phyloP scores from a whole-genome alignment of 2,888 invertebrate species.

The Biston stratarius region DNA sequence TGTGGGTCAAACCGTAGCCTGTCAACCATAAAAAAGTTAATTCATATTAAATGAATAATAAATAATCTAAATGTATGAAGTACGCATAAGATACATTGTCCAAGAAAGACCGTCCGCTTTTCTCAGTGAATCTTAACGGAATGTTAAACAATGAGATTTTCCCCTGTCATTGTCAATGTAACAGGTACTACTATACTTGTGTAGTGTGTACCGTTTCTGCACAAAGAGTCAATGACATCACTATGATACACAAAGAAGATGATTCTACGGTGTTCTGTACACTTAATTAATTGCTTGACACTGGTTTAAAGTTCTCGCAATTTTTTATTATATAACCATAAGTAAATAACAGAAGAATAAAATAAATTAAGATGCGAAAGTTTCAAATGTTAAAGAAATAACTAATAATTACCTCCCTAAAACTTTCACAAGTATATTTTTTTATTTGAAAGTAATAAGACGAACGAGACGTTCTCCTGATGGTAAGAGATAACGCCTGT shows the following conservation, averaged over 20 bases:
- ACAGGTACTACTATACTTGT: constrained; percentile 6
- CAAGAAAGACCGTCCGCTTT: background rate
- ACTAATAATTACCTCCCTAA: too few relatives aligned
- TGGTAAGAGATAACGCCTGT: too few relatives aligned
- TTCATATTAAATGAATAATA: too few relatives aligned
- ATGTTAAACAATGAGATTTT: constrained; percentile 29
- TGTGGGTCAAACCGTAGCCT: too few relatives aligned
- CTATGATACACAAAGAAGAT: constrained; percentile 8
- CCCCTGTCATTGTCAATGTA: constrained; percentile 23
- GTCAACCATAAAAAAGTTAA: too few relatives aligned
- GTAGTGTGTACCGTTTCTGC: constrained; percentile 26
- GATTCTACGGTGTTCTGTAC: background rate
- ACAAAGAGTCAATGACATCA: constrained; percentile 30
- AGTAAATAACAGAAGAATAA: background rate
- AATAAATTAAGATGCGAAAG: too few relatives aligned
- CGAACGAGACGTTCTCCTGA: too few relatives aligned
- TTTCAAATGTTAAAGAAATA: too few relatives aligned
- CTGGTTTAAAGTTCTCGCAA: background rate
- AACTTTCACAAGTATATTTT: too few relatives aligned
- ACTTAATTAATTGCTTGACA: constrained; percentile 2
- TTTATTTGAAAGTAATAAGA: too few relatives aligned
- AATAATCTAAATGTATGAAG: too few relatives aligned
- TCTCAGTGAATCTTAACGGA: constrained; percentile 17
- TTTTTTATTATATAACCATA: background rate
- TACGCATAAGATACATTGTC: background rate